phyloP scores from a whole-genome alignment of 1,140 invertebrate genomes.

The Drosophila sucinea region DNA sequence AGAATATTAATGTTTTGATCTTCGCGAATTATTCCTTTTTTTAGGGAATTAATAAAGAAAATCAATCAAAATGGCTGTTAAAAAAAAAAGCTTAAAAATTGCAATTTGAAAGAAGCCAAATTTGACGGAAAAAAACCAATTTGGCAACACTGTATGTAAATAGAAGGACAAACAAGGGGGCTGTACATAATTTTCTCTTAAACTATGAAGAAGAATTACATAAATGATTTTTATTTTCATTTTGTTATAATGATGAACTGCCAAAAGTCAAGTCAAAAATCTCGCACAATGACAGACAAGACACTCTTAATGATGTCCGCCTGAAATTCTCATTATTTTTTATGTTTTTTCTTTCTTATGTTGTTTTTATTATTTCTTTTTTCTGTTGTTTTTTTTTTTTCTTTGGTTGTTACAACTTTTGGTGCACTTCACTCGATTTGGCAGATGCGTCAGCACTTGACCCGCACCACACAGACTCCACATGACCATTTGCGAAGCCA shows the following conservation, averaged over 20 bases:
- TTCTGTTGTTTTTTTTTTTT: not conserved
- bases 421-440: conserved; percentile 76
- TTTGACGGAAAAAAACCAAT: no score
- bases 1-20: no score
- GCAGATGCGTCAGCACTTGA: conserved; percentile 80
- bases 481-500: conserved; percentile 43
- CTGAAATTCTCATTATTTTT: conserved; percentile 69
- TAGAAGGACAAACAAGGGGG: no score
- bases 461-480: conserved; percentile 41
- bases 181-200: no score
- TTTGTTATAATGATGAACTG: conserved; percentile 36
- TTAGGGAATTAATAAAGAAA: no score
- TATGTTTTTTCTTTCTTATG: conserved; percentile 50
- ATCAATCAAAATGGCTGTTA: no score
- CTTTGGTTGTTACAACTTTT: conserved; percentile 65
- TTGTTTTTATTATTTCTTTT: conserved; percentile 15
- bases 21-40: no score
- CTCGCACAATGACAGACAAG: conserved; percentile 56
- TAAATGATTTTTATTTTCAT: not conserved
- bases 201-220: no score
- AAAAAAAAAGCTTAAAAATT: no score
- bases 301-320: conserved; percentile 71
- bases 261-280: conserved; percentile 52
- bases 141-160: no score
- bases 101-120: no score